These are phyloP conservation scores for Neosilurus mollespiculum DNA, from an alignment of 2,797 vertebrate species.

Conservation along the genomic window DNA sequence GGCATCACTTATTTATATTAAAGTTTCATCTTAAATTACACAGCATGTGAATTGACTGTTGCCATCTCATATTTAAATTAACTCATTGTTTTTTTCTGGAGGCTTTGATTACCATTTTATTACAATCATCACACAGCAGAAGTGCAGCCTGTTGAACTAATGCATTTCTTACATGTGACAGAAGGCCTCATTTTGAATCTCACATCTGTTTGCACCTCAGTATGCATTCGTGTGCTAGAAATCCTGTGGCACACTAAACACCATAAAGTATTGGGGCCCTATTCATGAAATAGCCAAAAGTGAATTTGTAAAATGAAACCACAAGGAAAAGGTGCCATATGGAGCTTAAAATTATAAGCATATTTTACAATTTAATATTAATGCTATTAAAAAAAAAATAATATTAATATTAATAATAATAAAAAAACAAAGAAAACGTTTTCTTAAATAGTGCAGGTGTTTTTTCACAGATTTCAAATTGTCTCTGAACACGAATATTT, in stretches of 20 bases:
- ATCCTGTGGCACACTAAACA: neutral
- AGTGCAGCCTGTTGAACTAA: slow-evolving; percentile 1
- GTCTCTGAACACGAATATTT: neutral
- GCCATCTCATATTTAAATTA: neutral
- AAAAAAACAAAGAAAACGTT: neutral
- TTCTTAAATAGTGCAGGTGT: neutral
- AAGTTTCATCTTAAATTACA: neutral
- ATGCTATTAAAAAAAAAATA: too few species aligned
- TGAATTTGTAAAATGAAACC: neutral
- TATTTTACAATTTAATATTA: neutral
- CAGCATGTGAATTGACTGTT: too few species aligned
- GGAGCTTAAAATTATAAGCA: neutral
- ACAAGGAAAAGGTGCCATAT: neutral
- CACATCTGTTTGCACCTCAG: slow-evolving; percentile 27
- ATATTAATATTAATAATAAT: too few species aligned
- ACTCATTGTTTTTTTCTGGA: neutral
- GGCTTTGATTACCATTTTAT: neutral
- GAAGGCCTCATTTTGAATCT: slow-evolving; percentile 20
- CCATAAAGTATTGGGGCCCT: neutral
- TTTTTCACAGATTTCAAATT: neutral
- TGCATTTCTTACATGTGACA: slow-evolving; percentile 14
- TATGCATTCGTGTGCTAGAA: slow-evolving; percentile 21
- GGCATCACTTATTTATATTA: neutral
- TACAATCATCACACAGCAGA: neutral
- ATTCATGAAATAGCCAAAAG: neutral